Evolutionary conservation across 2,888 invertebrate species (phyloP), one percentile per base, ranked within the genome.

Genomic region (Andrena marginata): DNA sequence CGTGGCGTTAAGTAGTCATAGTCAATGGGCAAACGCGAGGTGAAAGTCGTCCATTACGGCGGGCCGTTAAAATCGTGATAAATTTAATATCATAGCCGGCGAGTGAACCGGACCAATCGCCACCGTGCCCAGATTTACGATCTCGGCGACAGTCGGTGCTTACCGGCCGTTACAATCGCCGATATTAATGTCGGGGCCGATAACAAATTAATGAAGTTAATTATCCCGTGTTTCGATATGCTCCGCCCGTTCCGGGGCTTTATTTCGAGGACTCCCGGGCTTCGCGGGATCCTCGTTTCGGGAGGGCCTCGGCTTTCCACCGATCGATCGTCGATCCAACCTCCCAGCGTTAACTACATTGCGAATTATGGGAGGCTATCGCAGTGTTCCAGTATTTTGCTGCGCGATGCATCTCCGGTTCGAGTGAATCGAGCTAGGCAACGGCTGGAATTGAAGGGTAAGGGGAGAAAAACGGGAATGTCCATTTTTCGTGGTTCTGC

Each of bases 11-110:
- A 76, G 80, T 76, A 76, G 76, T 70, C 64, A 26, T 26, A 64
- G 70, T 75, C 70, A 72, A 72, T 72, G 70, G 70, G 64, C 49
- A 26, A 56, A 80, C 29, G 51, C 65, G 26, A 67, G 59, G 77
- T 65, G 81, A 80, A 80, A 80, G 80, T 80, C 71, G 75, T 59
- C 49, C 56, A n/a, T 75, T 35, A 79, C 20, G 63, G 51, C 56
- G 65, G 60, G 67, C 29, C 62, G 54, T 65, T 71, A 48, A 67
- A 68, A 78, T 70, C 64, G 77, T 13, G 69, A 77, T 70, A 80
- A 72, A 68, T 73, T 81, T 51, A 7, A n/a, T 77, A 77, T 77
- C 73, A 81, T 81, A 72, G 77, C 72, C 67, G 33, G 35, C 26
- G 31, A 35, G 42, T 2, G 77, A 35, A 60, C 59, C 35, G 49